These are phyloP conservation scores for Barypeithes pellucidus DNA, from an alignment of 2,888 invertebrate species.

Conservation along the genomic window DNA sequence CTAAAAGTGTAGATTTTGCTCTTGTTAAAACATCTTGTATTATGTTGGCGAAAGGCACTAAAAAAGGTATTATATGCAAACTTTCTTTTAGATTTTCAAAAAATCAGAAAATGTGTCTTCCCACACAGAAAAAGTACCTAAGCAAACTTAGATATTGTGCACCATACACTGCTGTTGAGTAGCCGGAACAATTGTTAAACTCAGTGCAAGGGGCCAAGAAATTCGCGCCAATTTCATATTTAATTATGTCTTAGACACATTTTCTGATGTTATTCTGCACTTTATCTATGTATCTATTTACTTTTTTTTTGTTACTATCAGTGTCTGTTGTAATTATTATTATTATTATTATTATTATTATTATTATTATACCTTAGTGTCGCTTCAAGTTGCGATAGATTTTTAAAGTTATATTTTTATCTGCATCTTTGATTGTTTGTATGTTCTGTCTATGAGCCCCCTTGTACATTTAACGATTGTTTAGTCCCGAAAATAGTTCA, in stretches of 20 bases:
- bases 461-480: slow-evolving; percentile 71
- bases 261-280: slow-evolving; percentile 75
- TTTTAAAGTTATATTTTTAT: slow-evolving; percentile 44
- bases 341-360: slow-evolving; percentile 49
- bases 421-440: slow-evolving; percentile 52
- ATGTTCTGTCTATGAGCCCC: slow-evolving; percentile 64
- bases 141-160: slow-evolving; percentile 75
- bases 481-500: slow-evolving; percentile 71
- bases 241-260: slow-evolving; percentile 75
- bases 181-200: slow-evolving; percentile 66
- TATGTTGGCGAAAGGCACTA: slow-evolving; percentile 47
- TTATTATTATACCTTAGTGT: slow-evolving; percentile 54
- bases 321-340: slow-evolving; percentile 56
- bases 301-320: slow-evolving; percentile 51
- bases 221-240: slow-evolving; percentile 46
- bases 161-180: slow-evolving; percentile 72
- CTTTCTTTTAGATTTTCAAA: slow-evolving; percentile 27
- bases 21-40: slow-evolving; percentile 40
- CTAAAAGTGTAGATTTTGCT: slow-evolving; percentile 23
- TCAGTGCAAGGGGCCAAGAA: slow-evolving; percentile 68
- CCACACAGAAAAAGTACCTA: slow-evolving; percentile 77
- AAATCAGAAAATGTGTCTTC: slow-evolving; percentile 90
- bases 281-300: slow-evolving; percentile 56
- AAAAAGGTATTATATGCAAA: slow-evolving; percentile 46
- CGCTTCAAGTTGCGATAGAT: slow-evolving; percentile 43